Conservation (phyloP, 2,888 invertebrate species). For the Pollenia angustigena region DNA sequence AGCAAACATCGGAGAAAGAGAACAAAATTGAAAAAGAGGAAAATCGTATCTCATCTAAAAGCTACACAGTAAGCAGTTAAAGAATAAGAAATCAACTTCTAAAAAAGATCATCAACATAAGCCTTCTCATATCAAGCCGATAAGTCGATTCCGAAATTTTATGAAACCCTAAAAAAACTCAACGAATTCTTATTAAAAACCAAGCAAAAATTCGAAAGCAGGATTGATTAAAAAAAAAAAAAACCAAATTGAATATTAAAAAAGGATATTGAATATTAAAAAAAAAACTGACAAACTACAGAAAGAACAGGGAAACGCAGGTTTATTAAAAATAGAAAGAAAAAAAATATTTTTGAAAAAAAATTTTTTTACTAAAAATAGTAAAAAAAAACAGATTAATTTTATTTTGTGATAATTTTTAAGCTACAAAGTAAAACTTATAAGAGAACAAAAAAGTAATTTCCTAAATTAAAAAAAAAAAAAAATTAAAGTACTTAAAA, state of each 20-base stretch:
- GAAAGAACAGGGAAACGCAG: constrained; percentile 72
- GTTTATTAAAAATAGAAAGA: constrained; percentile 62
- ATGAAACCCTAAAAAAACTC: constrained; percentile 42
- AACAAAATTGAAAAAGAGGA: not conserved
- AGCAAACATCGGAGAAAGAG: not conserved
- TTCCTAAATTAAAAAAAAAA: constrained; percentile 54
- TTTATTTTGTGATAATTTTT: constrained; percentile 75
- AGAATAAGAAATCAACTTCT: constrained; percentile 1
- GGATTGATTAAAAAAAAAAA: not conserved
- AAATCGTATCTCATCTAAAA: constrained; percentile 14
- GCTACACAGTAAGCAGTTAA: not conserved
- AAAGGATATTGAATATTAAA: constrained; percentile 58
- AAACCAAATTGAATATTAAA: not conserved
- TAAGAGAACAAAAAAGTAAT: constrained; percentile 64
- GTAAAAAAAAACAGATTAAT: constrained; percentile 58
- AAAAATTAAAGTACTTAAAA: constrained; percentile 57
- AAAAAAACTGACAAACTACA: constrained; percentile 52
- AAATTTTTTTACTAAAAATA: constrained; percentile 66
- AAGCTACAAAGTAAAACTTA: constrained; percentile 68
- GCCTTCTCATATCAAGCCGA: constrained; percentile 66
- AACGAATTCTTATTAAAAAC: constrained; percentile 42
- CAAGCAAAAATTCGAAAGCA: constrained; percentile 24
- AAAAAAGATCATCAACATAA: constrained; percentile 32
- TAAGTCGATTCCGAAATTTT: constrained; percentile 16
- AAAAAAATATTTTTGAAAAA: constrained; percentile 74